Percentiles rank a stretch among this genome's conserved stretches.
Evolutionary conservation across 2,888 invertebrate genomes (phyloP).

Genomic region (Clivina fossor): DNA sequence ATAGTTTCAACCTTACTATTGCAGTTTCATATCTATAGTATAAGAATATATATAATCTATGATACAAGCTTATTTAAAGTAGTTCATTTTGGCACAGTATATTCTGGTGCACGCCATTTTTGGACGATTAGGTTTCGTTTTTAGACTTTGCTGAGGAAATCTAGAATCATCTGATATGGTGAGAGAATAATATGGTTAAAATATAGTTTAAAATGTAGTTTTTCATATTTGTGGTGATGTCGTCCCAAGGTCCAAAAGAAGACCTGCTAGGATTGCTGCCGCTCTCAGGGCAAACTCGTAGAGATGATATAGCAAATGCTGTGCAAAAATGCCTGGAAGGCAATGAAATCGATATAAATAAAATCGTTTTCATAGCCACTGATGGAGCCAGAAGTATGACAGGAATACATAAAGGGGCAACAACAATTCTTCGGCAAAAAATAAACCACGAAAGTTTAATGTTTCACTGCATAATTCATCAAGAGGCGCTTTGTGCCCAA

Average conservation of each 20-base stretch:
- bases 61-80: too few relatives aligned
- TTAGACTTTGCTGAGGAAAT: too few relatives aligned
- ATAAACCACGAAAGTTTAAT: conserved; percentile 40
- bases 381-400: conserved; percentile 42
- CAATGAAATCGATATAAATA: conserved; percentile 39
- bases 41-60: too few relatives aligned
- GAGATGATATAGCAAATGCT: conserved; percentile 44
- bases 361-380: conserved; percentile 41
- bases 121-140: too few relatives aligned
- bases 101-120: too few relatives aligned
- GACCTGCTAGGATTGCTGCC: conserved; percentile 38
- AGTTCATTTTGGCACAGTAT: too few relatives aligned
- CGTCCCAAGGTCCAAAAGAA: conserved; percentile 38
- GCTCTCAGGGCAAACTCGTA: conserved; percentile 38
- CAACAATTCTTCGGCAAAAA: conserved; percentile 42
- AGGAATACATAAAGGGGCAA: conserved; percentile 39
- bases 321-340: conserved; percentile 38
- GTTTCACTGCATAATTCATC: conserved; percentile 45
- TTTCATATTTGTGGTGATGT: too few relatives aligned
- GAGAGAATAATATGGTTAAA: too few relatives aligned
- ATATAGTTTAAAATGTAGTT: too few relatives aligned
- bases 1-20: too few relatives aligned
- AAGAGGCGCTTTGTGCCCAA: conserved; percentile 44
- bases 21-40: too few relatives aligned
- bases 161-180: too few relatives aligned